These are phyloP conservation scores for Dendronephthya gigantea DNA, from an alignment of 64 coral and sea anemone genomes.

Conservation along the genomic window DNA sequence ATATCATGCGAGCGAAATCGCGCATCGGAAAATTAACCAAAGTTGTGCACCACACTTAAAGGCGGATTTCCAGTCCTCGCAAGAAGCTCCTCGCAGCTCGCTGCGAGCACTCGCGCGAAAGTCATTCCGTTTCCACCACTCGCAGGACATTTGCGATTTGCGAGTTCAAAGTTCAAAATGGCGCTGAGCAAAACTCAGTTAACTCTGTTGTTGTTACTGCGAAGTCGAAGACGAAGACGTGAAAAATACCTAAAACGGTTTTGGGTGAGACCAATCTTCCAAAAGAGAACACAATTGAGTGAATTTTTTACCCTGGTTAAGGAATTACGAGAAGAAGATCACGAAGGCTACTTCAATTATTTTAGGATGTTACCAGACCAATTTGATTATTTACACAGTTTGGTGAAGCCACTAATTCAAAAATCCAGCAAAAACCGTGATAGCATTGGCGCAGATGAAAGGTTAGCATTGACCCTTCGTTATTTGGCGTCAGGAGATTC, in stretches of 20 bases:
- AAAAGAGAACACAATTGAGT: not conserved
- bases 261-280: not conserved
- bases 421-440: conserved; percentile 31
- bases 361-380: not conserved
- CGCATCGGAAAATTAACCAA: too few species aligned
- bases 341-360: not conserved
- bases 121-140: not conserved
- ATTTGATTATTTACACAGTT: conserved; percentile 9
- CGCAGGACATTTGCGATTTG: not conserved
- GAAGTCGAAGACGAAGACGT: not conserved
- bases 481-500: conserved; percentile 53
- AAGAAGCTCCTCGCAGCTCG: not conserved
- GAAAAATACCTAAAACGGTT: not conserved
- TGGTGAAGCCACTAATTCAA: not conserved
- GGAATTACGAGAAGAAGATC: not conserved
- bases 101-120: not conserved
- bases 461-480: conserved; percentile 44
- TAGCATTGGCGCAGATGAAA: conserved; percentile 23
- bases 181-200: not conserved
- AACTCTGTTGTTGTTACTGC: not conserved
- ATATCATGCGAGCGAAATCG: too few species aligned
- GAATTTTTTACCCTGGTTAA: not conserved
- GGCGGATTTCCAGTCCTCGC: not conserved
- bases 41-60: too few species aligned
- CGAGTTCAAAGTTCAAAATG: not conserved